A percentile compares a stretch with the other conserved stretches of the same genome.
phyloP scores from a whole-genome alignment of 2,888 invertebrate species.

The Scelioninae gen. 1 region DNA sequence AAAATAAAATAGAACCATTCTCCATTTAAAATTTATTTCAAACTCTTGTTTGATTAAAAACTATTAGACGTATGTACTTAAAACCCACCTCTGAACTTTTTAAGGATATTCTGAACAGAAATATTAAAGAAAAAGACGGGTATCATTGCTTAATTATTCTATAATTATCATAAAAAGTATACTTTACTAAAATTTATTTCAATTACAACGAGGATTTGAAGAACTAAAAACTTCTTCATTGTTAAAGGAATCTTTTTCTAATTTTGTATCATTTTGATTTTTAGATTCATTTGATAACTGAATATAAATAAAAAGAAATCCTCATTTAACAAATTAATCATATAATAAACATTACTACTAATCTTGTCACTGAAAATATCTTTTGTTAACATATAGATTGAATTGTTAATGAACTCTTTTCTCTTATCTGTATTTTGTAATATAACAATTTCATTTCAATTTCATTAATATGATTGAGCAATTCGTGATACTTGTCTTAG shows the following conservation, averaged over 20 bases:
- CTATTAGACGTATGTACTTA: conserved; percentile 21
- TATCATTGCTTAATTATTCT: conserved; percentile 4
- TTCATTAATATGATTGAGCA: conserved; percentile 38
- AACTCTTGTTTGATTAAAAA: conserved; percentile 5
- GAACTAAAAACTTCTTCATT: no score
- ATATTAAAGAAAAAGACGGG: conserved; percentile 2
- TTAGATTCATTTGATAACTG: no score
- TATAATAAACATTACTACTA: background rate
- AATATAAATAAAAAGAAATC: no score
- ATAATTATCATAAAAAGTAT: background rate
- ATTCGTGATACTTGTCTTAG: conserved; percentile 33
- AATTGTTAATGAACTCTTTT: conserved; percentile 21
- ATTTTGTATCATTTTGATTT: no score
- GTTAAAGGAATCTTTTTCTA: no score
- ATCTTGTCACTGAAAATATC: background rate
- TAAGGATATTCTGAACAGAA: conserved; percentile 27
- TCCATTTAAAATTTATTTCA: no score
- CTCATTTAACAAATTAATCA: background rate
- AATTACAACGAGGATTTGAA: background rate
- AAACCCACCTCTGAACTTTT: conserved; percentile 48
- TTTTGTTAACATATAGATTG: conserved; percentile 19
- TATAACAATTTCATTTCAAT: conserved; percentile 11
- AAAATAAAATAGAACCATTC: no score
- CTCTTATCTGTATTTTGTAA: conserved; percentile 4
- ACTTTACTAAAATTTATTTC: background rate